Evolutionary conservation across 2,113 vertebrate genomes (phyloP), one percentile per base, ranked within the genome.

Genomic region (Climacteris rufus): DNA sequence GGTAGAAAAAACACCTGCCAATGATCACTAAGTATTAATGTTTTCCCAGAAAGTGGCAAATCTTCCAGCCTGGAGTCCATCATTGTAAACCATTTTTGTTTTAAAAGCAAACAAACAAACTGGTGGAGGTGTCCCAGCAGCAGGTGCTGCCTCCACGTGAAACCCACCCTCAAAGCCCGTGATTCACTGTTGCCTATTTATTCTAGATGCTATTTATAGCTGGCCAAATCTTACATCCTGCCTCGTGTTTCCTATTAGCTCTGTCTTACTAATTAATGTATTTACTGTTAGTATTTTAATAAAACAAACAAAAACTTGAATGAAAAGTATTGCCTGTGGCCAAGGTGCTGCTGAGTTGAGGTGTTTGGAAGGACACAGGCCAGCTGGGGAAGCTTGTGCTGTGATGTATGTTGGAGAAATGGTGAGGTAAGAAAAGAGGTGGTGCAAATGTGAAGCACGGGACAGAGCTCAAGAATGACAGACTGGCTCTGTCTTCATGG

Each of bases 31-130:
- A 64, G 68, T 25, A 49, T 37, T 82, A 70, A 44, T 28, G 20
- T 70, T 87, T 96, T 92, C 84, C 61, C 88, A 75, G 75, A 93
- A 93, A 76, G 31, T 17, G 17, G 50, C 54, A 64, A 66, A 83
- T 74, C 47, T 63, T 45, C 84, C 81, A 95, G 53, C 28, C 74
- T 80, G 69, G 54, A 79, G 50, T 64, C 84, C 66, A 65, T 80
- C 3, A 33, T 28, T 84, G 61, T 80, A 90, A 93, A 91, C 61
- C 94, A 64, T 52, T 91, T 95, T 80, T 84, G 33, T 96, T 95
- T 91, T 39, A 93, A 95, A 78, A 92, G 82, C 79, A 95, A 96
- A 93, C 75, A 96, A 92, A 81, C 72, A 93, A 92, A 87, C 24
- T 13, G 64, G 53, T 72, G 63, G 74, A 93, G 74, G 68, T 87